Conservation (phyloP, 2,113 vertebrate species). For the Microtus oregoni region DNA sequence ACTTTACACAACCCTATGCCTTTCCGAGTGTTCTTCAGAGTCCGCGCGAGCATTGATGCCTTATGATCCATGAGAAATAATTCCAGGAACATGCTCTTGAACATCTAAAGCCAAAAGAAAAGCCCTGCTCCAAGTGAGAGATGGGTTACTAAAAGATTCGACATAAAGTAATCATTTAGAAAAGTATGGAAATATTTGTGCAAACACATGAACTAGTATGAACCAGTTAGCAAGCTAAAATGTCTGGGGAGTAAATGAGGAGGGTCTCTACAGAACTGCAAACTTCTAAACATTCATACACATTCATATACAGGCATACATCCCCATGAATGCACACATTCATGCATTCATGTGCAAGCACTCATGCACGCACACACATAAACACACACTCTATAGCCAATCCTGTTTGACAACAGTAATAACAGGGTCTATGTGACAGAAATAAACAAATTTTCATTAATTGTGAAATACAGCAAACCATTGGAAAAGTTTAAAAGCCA, state of each 20-base stretch:
- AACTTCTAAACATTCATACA: neutral
- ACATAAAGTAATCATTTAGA: slow-evolving; percentile 27
- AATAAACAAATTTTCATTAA: slow-evolving; percentile 23
- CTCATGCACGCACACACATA: neutral
- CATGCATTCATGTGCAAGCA: too few relatives aligned
- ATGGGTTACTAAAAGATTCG: slow-evolving; percentile 42
- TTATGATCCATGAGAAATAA: slow-evolving; percentile 31
- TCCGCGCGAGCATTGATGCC: neutral
- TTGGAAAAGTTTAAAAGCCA: neutral
- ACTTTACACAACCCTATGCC: neutral
- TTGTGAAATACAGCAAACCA: neutral
- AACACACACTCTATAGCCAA: neutral
- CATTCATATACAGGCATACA: neutral
- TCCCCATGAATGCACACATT: neutral
- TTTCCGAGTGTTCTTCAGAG: slow-evolving; percentile 4
- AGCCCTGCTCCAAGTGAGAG: slow-evolving; percentile 57
- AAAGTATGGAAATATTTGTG: slow-evolving; percentile 28
- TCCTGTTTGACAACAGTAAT: neutral
- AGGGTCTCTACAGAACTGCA: neutral
- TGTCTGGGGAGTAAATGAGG: neutral
- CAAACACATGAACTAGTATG: neutral
- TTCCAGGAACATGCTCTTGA: slow-evolving; percentile 32
- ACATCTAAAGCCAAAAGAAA: slow-evolving; percentile 45
- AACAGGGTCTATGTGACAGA: neutral
- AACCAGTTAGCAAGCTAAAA: neutral